Evolutionary conservation across 2,888 invertebrate species (phyloP).

Genomic region (Steinernema hermaphroditum): DNA sequence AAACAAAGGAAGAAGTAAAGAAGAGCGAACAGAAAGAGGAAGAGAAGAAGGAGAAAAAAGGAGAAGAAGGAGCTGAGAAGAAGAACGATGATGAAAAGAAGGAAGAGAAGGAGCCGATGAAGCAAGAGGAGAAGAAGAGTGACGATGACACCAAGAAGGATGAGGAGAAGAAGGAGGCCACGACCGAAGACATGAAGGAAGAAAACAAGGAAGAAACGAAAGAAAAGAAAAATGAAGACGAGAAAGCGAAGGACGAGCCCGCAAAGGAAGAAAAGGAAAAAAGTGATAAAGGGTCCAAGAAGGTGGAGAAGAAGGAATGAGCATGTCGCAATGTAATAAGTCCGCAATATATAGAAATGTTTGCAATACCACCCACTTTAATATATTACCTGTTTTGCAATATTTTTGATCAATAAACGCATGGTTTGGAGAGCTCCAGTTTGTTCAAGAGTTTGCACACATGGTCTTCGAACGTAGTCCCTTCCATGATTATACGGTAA

Average conservation of each 20-base stretch:
- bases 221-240: neutral
- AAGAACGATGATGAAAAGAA: slow-evolving; percentile 24
- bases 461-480: no score
- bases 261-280: neutral
- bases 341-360: neutral
- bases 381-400: neutral
- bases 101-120: neutral
- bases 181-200: slow-evolving; percentile 40
- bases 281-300: neutral
- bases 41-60: slow-evolving; percentile 4
- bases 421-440: no score
- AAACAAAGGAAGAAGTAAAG: neutral
- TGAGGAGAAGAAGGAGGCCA: neutral
- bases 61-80: slow-evolving; percentile 25
- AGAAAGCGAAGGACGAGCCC: slow-evolving; percentile 23
- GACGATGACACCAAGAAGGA: slow-evolving; percentile 35
- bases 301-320: neutral
- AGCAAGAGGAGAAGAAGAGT: slow-evolving; percentile 27
- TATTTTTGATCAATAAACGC: neutral
- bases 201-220: slow-evolving; percentile 34
- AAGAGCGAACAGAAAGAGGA: slow-evolving; percentile 29
- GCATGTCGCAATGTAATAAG: slow-evolving; percentile 2
- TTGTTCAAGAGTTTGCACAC: no score
- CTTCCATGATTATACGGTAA: neutral
- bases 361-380: neutral